A percentile compares a stretch with the other conserved stretches of the same genome.
Conservation (phyloP, 1,140 invertebrate species). For the Saxidomus purpurata region DNA sequence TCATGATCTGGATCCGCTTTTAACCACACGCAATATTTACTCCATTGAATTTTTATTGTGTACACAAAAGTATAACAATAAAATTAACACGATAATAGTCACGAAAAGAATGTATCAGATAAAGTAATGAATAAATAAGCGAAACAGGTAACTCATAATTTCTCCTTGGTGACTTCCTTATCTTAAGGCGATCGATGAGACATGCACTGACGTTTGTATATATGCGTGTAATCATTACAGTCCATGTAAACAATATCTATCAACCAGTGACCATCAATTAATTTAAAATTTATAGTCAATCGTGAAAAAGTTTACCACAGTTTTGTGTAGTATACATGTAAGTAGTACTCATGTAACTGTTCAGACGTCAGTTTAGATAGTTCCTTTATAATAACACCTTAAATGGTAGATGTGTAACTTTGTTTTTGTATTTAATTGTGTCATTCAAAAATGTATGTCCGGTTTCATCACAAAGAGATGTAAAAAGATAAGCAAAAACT, state of each 20-base stretch:
- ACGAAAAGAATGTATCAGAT: conserved; percentile 1
- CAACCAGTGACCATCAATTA: neutral
- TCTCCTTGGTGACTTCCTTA: conserved; percentile 47
- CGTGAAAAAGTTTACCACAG: neutral
- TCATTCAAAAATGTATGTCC: neutral
- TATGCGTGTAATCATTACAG: neutral
- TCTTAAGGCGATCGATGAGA: conserved; percentile 53
- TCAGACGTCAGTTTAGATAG: too few relatives aligned
- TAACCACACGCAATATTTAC: neutral
- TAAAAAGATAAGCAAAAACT: neutral
- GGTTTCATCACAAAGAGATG: neutral
- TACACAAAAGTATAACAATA: neutral
- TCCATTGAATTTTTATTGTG: neutral
- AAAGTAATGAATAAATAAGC: neutral
- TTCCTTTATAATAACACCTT: too few relatives aligned
- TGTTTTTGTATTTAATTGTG: neutral
- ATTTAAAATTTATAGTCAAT: neutral
- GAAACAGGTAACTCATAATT: conserved; percentile 1
- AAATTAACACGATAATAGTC: neutral
- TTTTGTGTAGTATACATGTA: too few relatives aligned
- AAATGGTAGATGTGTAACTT: neutral
- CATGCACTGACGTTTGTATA: conserved; percentile 38
- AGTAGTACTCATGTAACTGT: too few relatives aligned
- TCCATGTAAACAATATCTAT: neutral
- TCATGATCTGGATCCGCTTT: neutral